These are phyloP conservation scores for Zaprionus africanus DNA, from an alignment of 1,140 invertebrate species.

Conservation along the genomic window DNA sequence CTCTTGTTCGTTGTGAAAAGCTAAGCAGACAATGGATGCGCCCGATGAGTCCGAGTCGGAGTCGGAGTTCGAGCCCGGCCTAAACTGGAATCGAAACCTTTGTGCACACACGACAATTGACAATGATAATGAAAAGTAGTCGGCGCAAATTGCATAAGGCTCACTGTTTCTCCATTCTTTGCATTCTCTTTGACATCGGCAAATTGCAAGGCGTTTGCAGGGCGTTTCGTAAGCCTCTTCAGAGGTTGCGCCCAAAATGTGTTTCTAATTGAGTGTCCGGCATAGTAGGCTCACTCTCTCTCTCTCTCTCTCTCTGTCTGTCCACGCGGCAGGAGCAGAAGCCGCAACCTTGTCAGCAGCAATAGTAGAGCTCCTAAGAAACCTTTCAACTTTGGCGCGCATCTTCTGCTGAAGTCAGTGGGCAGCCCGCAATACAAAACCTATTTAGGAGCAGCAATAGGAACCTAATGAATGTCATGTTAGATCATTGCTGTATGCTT, in stretches of 20 bases:
- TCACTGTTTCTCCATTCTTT: slow-evolving; percentile 27
- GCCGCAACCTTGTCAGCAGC: slow-evolving; percentile 58
- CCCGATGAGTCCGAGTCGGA: neutral
- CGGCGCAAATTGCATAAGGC: slow-evolving; percentile 75
- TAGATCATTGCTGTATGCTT: neutral
- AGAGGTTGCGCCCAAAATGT: slow-evolving; percentile 73
- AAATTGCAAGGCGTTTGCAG: slow-evolving; percentile 43
- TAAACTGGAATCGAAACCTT: slow-evolving; percentile 43
- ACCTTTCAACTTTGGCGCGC: slow-evolving; percentile 63
- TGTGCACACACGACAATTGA: slow-evolving; percentile 48
- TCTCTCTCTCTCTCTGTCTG: neutral
- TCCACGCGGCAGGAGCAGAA: slow-evolving; percentile 70
- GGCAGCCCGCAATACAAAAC: slow-evolving; percentile 46
- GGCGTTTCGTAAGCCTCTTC: slow-evolving; percentile 78
- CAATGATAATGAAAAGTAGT: slow-evolving; percentile 71
- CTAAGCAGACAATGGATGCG: neutral
- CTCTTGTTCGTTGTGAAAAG: slow-evolving; percentile 10
- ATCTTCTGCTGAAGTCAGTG: slow-evolving; percentile 67
- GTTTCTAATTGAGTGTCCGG: slow-evolving; percentile 60
- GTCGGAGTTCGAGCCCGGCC: slow-evolving; percentile 6
- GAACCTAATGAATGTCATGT: slow-evolving; percentile 21
- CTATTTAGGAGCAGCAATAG: slow-evolving; percentile 19
- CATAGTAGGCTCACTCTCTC: neutral
- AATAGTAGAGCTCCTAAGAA: neutral
- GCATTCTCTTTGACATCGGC: slow-evolving; percentile 21